Conservation (phyloP, 2,113 vertebrate species). For the Oreotrochilus melanogaster region DNA sequence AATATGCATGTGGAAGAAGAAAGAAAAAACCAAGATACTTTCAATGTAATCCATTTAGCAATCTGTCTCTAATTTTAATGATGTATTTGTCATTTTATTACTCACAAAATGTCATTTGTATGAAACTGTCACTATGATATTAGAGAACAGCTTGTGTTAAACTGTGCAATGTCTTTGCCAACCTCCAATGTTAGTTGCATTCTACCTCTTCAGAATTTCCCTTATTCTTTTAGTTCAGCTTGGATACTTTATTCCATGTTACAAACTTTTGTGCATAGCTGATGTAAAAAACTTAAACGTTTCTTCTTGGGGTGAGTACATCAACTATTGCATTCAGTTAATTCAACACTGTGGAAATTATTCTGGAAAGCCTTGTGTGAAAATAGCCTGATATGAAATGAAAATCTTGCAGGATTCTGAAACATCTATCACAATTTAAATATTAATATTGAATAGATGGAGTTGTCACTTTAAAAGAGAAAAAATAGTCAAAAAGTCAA, state of each 20-base stretch:
- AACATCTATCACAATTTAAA: neutral
- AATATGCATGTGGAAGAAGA: slow-evolving; percentile 50
- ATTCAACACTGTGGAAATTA: neutral
- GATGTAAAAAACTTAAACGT: neutral
- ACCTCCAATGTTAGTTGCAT: slow-evolving; percentile 1
- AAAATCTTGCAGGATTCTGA: neutral
- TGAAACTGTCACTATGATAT: slow-evolving; percentile 64
- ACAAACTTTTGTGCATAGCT: neutral
- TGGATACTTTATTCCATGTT: neutral
- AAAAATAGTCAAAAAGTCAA: neutral
- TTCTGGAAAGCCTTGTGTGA: neutral
- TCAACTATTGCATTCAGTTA: neutral
- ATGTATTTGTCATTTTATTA: slow-evolving; percentile 72
- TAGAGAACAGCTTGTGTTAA: slow-evolving; percentile 70
- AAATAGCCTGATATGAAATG: neutral
- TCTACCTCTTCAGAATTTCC: slow-evolving; percentile 34
- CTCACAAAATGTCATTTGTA: slow-evolving; percentile 62
- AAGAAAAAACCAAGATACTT: slow-evolving; percentile 39
- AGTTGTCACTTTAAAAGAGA: neutral
- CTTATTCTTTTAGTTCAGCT: neutral
- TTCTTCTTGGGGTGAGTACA: neutral
- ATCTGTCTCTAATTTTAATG: slow-evolving; percentile 72
- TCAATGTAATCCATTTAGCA: slow-evolving; percentile 60
- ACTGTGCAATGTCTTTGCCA: slow-evolving; percentile 26
- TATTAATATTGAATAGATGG: neutral